Percentiles rank a stretch among this genome's conserved stretches.
These are phyloP conservation scores for Pitangus sulphuratus DNA, from an alignment of 2,797 vertebrate species.

Conservation along the genomic window DNA sequence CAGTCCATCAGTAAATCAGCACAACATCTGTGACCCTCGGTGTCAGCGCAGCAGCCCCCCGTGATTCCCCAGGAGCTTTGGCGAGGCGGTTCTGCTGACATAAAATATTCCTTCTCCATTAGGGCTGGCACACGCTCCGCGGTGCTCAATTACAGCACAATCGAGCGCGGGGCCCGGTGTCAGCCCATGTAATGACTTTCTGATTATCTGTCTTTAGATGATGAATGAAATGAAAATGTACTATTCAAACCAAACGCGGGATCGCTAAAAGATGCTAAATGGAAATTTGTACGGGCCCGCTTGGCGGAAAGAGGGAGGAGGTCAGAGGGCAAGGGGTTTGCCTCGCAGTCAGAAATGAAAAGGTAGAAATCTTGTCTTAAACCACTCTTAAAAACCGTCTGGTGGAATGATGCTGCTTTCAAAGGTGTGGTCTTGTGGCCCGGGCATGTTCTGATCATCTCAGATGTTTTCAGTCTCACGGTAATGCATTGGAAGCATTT, in stretches of 20 bases:
- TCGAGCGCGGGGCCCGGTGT: slow-evolving; percentile 84
- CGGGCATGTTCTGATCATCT: background rate
- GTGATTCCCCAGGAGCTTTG: slow-evolving; percentile 70
- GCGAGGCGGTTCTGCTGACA: slow-evolving; percentile 82
- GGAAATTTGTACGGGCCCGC: slow-evolving; percentile 70
- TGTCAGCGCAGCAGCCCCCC: slow-evolving; percentile 67
- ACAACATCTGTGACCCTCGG: slow-evolving; percentile 76
- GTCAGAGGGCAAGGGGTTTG: background rate
- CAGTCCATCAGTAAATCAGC: slow-evolving; percentile 78
- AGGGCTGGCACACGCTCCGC: slow-evolving; percentile 91
- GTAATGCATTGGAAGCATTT: background rate
- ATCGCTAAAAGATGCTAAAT: slow-evolving; percentile 83
- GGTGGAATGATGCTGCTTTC: background rate
- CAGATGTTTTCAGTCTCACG: background rate
- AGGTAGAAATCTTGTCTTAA: slow-evolving; percentile 13
- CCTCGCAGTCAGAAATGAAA: background rate
- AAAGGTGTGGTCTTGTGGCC: background rate
- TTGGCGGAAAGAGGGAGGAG: slow-evolving; percentile 31
- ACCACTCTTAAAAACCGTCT: background rate
- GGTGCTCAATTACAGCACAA: slow-evolving; percentile 94
- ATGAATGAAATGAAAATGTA: slow-evolving; percentile 97
- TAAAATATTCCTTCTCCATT: slow-evolving; percentile 94
- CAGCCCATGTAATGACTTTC: slow-evolving; percentile 96
- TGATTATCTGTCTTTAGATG: slow-evolving; percentile 99
- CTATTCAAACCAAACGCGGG: slow-evolving; percentile 87